Percentiles rank a stretch among this genome's conserved stretches.
Evolutionary conservation across 2,797 vertebrate genomes (phyloP).

Genomic region (Neostethus bicornis): DNA sequence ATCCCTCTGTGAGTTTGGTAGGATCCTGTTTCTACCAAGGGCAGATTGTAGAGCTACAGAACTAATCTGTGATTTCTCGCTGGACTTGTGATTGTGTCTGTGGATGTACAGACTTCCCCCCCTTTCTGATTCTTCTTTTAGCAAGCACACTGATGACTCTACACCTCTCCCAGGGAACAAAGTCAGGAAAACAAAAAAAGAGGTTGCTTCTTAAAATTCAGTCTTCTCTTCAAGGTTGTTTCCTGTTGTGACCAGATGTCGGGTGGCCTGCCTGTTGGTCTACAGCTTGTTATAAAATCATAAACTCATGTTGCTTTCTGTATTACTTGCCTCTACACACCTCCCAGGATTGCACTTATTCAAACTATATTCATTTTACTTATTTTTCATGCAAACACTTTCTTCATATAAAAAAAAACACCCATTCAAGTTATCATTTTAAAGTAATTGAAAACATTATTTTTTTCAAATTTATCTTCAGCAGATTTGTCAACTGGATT

Average conservation of each 20-base stretch:
- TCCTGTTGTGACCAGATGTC: background rate
- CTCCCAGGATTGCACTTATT: background rate
- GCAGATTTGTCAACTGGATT: too few relatives aligned
- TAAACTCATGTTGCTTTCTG: background rate
- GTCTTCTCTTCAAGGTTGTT: conserved; percentile 3
- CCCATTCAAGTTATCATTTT: too few relatives aligned
- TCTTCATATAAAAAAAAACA: too few relatives aligned
- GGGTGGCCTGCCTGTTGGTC: background rate
- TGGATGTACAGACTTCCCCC: conserved; percentile 9
- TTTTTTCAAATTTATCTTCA: too few relatives aligned
- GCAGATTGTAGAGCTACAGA: conserved; percentile 46
- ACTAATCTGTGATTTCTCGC: conserved; percentile 57
- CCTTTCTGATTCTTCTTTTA: conserved; percentile 3
- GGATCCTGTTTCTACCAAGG: conserved; percentile 21
- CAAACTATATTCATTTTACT: too few relatives aligned
- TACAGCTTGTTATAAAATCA: background rate
- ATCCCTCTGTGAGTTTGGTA: conserved; percentile 20
- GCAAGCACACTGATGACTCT: conserved; percentile 39
- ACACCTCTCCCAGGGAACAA: conserved; percentile 19
- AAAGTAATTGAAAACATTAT: too few relatives aligned
- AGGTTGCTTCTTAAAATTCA: conserved; percentile 19
- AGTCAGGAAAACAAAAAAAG: conserved; percentile 32
- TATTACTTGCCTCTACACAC: background rate
- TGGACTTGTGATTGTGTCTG: conserved; percentile 54
- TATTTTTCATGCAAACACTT: too few relatives aligned